These are phyloP conservation scores for Ornithoptera alexandrae DNA, from an alignment of 2,888 invertebrate species.

Conservation along the genomic window DNA sequence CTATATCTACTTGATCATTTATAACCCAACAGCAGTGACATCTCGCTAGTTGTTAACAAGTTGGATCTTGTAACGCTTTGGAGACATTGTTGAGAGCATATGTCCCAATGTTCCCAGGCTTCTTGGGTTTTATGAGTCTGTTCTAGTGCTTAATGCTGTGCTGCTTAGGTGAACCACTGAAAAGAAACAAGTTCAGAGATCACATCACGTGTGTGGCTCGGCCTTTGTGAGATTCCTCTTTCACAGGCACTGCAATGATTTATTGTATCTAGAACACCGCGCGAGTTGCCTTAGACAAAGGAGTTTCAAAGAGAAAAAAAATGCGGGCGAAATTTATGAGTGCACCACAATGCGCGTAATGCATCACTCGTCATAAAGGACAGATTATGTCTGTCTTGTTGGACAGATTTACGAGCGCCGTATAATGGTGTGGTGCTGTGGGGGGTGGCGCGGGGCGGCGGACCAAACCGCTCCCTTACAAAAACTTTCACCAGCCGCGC, in stretches of 20 bases:
- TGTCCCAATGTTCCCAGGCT: too few relatives aligned
- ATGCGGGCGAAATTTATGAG: constrained; percentile 56
- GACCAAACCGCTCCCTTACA: constrained; percentile 6
- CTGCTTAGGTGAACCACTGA: neutral
- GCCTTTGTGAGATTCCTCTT: constrained; percentile 5
- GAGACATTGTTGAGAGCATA: too few relatives aligned
- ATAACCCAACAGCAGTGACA: too few relatives aligned
- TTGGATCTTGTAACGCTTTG: too few relatives aligned
- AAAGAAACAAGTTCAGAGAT: neutral
- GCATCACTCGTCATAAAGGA: constrained; percentile 76
- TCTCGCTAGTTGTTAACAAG: too few relatives aligned
- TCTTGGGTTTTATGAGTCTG: too few relatives aligned
- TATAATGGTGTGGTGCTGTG: constrained; percentile 52
- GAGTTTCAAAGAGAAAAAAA: constrained; percentile 26
- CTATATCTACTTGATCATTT: too few relatives aligned
- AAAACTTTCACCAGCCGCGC: constrained; percentile 25
- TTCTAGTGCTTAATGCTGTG: too few relatives aligned
- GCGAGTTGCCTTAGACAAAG: constrained; percentile 38
- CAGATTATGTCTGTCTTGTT: constrained; percentile 65
- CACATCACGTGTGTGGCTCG: constrained; percentile 18
- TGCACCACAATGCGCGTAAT: constrained; percentile 66
- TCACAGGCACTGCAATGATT: constrained; percentile 18
- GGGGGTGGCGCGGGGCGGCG: constrained; percentile 29
- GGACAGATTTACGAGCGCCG: constrained; percentile 70
- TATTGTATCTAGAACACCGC: constrained; percentile 30